phyloP scores from a whole-genome alignment of 2,797 vertebrate genomes.

The Hozukius guyotensis region DNA sequence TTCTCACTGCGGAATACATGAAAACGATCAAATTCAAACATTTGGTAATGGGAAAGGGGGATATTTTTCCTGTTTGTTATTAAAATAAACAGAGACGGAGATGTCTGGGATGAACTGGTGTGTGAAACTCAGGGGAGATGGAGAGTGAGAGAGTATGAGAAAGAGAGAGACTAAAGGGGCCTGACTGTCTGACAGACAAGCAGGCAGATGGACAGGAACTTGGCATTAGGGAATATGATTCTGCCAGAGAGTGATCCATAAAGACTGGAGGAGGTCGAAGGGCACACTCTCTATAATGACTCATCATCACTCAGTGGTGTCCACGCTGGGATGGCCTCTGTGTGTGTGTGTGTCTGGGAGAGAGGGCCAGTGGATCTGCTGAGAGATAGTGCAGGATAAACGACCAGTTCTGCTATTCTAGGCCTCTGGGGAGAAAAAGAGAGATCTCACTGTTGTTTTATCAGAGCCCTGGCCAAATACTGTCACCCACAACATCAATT shows the following conservation, averaged over 20 bases:
- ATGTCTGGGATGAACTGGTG: constrained; percentile 78
- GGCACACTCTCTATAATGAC: constrained; percentile 76
- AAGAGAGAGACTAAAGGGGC: constrained; percentile 70
- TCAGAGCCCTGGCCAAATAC: constrained; percentile 61
- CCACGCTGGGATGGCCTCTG: constrained; percentile 47
- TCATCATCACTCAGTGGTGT: constrained; percentile 82
- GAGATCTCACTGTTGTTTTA: constrained; percentile 73
- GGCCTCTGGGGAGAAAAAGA: constrained; percentile 54
- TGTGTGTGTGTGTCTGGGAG: constrained; percentile 40
- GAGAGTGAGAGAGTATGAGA: constrained; percentile 18
- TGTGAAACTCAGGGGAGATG: constrained; percentile 72
- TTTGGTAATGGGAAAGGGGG: constrained; percentile 67
- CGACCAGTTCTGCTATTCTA: constrained; percentile 51
- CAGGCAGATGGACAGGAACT: constrained; percentile 77
- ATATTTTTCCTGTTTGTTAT: constrained; percentile 75
- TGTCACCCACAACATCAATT: constrained; percentile 69
- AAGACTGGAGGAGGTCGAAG: constrained; percentile 75
- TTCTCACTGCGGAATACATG: constrained; percentile 49
- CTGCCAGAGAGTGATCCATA: constrained; percentile 80
- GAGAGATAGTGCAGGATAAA: constrained; percentile 77
- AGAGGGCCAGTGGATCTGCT: constrained; percentile 67
- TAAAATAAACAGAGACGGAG: constrained; percentile 74
- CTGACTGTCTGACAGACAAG: constrained; percentile 84
- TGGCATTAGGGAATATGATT: constrained; percentile 80
- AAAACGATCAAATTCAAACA: constrained; percentile 59